Evolutionary conservation across 2,888 invertebrate species (phyloP).

Genomic region (Palloptera scutellata): DNA sequence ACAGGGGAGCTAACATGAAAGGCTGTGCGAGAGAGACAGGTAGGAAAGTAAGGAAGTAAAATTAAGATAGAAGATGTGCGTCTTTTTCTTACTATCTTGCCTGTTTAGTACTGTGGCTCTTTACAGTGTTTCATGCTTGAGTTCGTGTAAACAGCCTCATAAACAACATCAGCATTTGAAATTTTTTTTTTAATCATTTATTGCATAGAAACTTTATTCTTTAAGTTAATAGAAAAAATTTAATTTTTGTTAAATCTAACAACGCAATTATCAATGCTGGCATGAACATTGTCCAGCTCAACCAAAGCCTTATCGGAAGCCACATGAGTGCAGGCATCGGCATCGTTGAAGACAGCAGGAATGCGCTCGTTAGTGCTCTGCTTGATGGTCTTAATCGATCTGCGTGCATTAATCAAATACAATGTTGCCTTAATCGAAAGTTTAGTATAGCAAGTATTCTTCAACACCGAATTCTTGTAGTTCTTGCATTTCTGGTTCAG

Average conservation of each 20-base stretch:
- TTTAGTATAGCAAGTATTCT: conserved; percentile 44
- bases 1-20: too few relatives aligned
- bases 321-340: conserved; percentile 47
- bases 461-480: conserved; percentile 40
- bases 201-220: too few relatives aligned
- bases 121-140: too few relatives aligned
- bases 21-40: too few relatives aligned
- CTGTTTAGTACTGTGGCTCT: too few relatives aligned
- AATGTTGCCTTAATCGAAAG: conserved; percentile 43
- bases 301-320: conserved; percentile 46
- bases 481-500: conserved; percentile 45
- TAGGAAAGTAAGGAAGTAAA: too few relatives aligned
- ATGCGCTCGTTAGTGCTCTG: conserved; percentile 45
- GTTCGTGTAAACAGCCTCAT: too few relatives aligned
- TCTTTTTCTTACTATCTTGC: too few relatives aligned
- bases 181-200: too few relatives aligned
- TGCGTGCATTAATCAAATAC: conserved; percentile 42
- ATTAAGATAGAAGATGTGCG: too few relatives aligned
- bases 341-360: conserved; percentile 46
- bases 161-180: too few relatives aligned
- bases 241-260: background rate
- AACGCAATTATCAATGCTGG: conserved; percentile 43
- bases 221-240: too few relatives aligned
- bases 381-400: conserved; percentile 49
- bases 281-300: conserved; percentile 41